phyloP scores from a whole-genome alignment of 2,888 invertebrate genomes.

The Leptinotarsa tumamoca region DNA sequence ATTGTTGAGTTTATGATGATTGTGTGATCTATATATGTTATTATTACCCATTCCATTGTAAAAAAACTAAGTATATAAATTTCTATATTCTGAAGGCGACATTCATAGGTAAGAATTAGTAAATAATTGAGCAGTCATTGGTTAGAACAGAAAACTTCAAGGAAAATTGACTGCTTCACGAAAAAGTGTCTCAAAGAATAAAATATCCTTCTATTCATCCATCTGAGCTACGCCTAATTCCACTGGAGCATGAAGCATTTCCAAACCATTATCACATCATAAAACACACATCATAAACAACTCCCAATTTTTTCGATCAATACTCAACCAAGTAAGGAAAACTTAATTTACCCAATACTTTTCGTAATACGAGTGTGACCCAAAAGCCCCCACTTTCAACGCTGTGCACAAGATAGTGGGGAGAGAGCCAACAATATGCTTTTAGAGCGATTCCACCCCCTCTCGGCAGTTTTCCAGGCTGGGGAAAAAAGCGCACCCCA shows the following conservation, averaged over 20 bases:
- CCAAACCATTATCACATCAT: conserved; percentile 36
- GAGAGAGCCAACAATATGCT: conserved; percentile 47
- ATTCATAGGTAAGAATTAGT: too few relatives aligned
- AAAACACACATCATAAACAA: conserved; percentile 43
- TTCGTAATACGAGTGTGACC: conserved; percentile 49
- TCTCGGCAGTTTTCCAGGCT: conserved; percentile 42
- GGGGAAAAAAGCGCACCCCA: conserved; percentile 44
- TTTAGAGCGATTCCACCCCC: conserved; percentile 42
- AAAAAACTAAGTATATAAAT: too few relatives aligned
- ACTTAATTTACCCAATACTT: conserved; percentile 50
- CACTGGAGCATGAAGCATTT: conserved; percentile 12
- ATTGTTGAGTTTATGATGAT: too few relatives aligned
- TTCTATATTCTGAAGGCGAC: too few relatives aligned
- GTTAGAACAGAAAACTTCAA: too few relatives aligned
- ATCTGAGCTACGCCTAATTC: not conserved
- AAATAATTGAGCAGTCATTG: too few relatives aligned
- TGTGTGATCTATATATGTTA: too few relatives aligned
- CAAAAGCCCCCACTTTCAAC: conserved; percentile 45
- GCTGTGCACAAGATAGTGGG: conserved; percentile 36
- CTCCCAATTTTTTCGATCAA: conserved; percentile 47
- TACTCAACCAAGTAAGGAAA: conserved; percentile 44
- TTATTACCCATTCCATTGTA: too few relatives aligned
- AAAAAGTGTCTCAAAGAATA: too few relatives aligned
- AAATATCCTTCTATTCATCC: not conserved
- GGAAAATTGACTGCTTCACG: too few relatives aligned